phyloP scores from a whole-genome alignment of 2,888 invertebrate species.

The Melanchra persicariae region DNA sequence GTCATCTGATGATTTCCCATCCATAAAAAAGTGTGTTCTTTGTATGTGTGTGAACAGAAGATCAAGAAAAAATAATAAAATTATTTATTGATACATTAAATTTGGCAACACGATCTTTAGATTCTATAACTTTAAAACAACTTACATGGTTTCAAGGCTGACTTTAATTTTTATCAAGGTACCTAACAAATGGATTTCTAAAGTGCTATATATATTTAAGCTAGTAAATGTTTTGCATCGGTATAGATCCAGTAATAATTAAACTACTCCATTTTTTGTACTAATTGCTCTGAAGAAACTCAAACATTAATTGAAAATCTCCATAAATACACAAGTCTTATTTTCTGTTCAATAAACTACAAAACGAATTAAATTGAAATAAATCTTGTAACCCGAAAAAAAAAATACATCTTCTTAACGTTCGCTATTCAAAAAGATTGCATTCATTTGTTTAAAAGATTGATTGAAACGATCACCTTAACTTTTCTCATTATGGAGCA shows the following conservation, averaged over 20 bases:
- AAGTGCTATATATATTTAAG: too few relatives aligned
- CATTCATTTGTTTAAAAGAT: conserved; percentile 69
- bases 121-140: background rate
- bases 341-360: conserved; percentile 64
- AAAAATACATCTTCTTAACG: conserved; percentile 58
- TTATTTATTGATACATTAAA: background rate
- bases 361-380: conserved; percentile 67
- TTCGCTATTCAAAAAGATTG: conserved; percentile 62
- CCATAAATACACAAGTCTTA: conserved; percentile 72
- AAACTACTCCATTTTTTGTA: too few relatives aligned
- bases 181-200: background rate
- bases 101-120: background rate
- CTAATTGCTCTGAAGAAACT: conserved; percentile 67
- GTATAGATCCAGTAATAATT: too few relatives aligned
- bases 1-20: too few relatives aligned
- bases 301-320: conserved; percentile 66
- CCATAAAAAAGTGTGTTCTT: too few relatives aligned
- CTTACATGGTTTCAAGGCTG: background rate
- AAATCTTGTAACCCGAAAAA: too few relatives aligned
- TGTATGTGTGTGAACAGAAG: too few relatives aligned
- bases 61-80: background rate
- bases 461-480: conserved; percentile 66
- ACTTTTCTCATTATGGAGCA: conserved; percentile 69
- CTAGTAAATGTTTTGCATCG: too few relatives aligned
- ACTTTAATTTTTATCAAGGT: background rate